phyloP scores from a whole-genome alignment of 2,888 invertebrate species.

The Diarsia brunnea region DNA sequence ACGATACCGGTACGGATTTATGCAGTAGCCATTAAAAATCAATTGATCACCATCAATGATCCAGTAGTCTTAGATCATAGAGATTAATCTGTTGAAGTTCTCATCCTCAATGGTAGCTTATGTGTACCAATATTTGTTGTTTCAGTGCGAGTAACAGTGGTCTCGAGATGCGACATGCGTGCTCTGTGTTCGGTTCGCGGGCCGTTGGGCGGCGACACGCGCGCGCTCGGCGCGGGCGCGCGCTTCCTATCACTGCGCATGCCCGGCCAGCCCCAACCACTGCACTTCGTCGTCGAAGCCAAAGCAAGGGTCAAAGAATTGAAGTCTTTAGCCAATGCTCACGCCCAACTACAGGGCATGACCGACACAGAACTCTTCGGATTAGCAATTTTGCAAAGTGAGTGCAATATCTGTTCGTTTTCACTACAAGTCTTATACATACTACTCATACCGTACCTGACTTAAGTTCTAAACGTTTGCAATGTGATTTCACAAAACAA shows the following conservation, averaged over 20 bases:
- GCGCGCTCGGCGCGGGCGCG: conserved; percentile 92
- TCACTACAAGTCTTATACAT: conserved; percentile 38
- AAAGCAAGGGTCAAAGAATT: conserved; percentile 96
- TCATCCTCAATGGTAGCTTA: neutral
- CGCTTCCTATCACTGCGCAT: conserved; percentile 92
- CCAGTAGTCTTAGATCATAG: neutral
- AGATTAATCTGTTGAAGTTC: neutral
- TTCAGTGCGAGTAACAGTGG: conserved; percentile 87
- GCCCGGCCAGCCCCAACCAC: conserved; percentile 89
- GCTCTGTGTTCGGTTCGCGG: conserved; percentile 96
- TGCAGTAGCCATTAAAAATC: neutral
- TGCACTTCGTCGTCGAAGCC: conserved; percentile 92
- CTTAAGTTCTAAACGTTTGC: conserved; percentile 67
- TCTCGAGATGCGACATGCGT: conserved; percentile 92
- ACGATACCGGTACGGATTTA: neutral
- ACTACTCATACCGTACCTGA: conserved; percentile 54
- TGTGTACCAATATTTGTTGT: conserved; percentile 67
- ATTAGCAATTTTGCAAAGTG: conserved; percentile 95
- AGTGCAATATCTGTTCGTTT: conserved; percentile 70
- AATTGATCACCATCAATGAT: neutral
- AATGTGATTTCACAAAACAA: conserved; percentile 74
- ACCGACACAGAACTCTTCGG: conserved; percentile 96
- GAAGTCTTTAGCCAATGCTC: conserved; percentile 94
- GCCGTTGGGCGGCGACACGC: conserved; percentile 95
- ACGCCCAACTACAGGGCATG: conserved; percentile 95